phyloP scores from a whole-genome alignment of 2,888 invertebrate species.

The Pterobdella sp. region DNA sequence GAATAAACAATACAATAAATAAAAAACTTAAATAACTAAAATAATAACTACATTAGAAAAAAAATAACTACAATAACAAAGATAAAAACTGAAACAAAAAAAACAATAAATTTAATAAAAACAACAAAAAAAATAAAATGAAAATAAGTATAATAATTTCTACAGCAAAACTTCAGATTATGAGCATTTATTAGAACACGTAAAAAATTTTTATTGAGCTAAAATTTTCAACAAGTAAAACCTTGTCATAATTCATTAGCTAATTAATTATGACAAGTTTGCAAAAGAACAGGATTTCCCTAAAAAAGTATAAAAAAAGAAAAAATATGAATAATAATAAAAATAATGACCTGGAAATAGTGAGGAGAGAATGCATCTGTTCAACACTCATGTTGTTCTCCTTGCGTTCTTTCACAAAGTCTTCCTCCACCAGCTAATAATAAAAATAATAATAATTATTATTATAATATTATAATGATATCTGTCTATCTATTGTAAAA shows the following conservation, averaged over 20 bases:
- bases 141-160: not conserved
- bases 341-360: not conserved
- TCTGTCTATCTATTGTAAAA: no score
- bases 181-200: no score
- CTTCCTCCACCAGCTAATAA: not conserved
- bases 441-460: no score
- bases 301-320: not conserved
- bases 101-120: not conserved
- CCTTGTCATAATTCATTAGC: no score
- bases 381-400: not conserved
- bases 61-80: not conserved
- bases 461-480: no score
- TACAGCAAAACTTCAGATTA: not conserved
- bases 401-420: not conserved
- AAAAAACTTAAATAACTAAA: no score
- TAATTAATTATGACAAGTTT: no score
- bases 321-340: not conserved
- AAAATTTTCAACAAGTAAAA: no score
- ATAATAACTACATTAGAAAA: not conserved
- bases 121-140: not conserved
- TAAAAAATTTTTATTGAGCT: no score
- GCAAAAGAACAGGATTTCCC: not conserved
- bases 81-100: not conserved
- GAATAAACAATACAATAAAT: no score
- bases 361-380: conserved; percentile 1